Base-by-base conservation (phyloP, 1,140 invertebrate genomes). In the Cataglyphis hispanica region DNA sequence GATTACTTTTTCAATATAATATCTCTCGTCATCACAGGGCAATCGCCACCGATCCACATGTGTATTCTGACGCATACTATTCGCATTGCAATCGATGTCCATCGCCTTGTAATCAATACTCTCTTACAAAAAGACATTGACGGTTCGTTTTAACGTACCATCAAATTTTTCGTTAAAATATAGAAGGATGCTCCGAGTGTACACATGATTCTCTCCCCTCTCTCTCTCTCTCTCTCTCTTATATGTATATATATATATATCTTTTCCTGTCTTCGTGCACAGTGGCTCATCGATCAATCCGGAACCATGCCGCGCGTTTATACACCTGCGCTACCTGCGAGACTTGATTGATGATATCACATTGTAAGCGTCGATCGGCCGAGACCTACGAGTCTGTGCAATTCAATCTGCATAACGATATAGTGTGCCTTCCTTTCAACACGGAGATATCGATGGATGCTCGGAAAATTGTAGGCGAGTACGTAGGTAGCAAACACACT, bases 271-370 rank as follows among this genome's bases (percentile, higher is more conserved):
- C 56, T 61, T 81, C 11, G 50, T 80, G 37, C 53, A n/a, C 67
- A 37, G 25, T 43, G 56, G 80, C 89, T 91, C 91, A 92, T 92
- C 91, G 89, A 92, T 92, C 91, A 92, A 91, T 88, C 86, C 78
- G 72, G 58, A 87, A 87, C 40, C 86, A 89, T 86, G 81, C 88
- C 69, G 81, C 75, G 61, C 85, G 75, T 90, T 89, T 89, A 90
- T 90, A 88, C 89, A 89, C 90, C 89, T 91, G 90, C 90, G 90
- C 85, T 90, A 90, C 89, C 89, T 87, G 85, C 40, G 16, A 67
- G 64, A 61, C 70, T 91, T 92, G 91, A 92, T 92, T 89, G 91
- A 92, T 91, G 90, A 89, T 86, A 91, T 84, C 81, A 80, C 86
- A 87, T 86, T 90, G 88, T 87, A 89, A 87, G 72, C 88, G 87